Conservation (phyloP, 2,797 vertebrate genomes). For the Coendou prehensilis region DNA sequence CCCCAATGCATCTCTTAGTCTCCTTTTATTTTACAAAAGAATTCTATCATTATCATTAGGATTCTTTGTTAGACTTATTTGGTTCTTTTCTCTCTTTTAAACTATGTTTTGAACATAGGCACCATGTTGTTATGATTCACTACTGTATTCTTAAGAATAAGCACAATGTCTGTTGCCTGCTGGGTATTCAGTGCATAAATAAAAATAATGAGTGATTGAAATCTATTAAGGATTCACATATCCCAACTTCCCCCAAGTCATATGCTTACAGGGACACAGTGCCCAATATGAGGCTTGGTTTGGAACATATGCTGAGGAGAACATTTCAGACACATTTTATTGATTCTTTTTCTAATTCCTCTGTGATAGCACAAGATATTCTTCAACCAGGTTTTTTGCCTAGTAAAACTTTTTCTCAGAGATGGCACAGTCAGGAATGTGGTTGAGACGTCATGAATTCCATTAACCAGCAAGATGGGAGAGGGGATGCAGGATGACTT, state of each 20-base stretch:
- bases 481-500: not conserved
- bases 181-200: constrained; percentile 37
- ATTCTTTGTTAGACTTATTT: constrained; percentile 27
- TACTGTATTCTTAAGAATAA: constrained; percentile 23
- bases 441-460: constrained; percentile 14
- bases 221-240: not conserved
- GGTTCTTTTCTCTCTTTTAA: not conserved
- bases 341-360: constrained; percentile 32
- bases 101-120: not conserved
- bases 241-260: constrained; percentile 22
- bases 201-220: constrained; percentile 30
- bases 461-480: constrained; percentile 24
- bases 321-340: constrained; percentile 40
- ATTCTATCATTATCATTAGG: not conserved
- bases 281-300: constrained; percentile 20
- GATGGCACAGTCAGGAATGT: constrained; percentile 37
- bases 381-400: constrained; percentile 26
- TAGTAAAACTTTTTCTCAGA: constrained; percentile 62
- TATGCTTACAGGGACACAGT: not conserved
- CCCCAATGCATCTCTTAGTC: not conserved
- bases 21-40: not conserved
- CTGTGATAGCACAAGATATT: constrained; percentile 34
- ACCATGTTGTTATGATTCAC: constrained; percentile 24
- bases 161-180: not conserved
- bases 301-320: not conserved